Evolutionary conservation across 2,113 vertebrate genomes (phyloP).

Genomic region (Clupea harengus): DNA sequence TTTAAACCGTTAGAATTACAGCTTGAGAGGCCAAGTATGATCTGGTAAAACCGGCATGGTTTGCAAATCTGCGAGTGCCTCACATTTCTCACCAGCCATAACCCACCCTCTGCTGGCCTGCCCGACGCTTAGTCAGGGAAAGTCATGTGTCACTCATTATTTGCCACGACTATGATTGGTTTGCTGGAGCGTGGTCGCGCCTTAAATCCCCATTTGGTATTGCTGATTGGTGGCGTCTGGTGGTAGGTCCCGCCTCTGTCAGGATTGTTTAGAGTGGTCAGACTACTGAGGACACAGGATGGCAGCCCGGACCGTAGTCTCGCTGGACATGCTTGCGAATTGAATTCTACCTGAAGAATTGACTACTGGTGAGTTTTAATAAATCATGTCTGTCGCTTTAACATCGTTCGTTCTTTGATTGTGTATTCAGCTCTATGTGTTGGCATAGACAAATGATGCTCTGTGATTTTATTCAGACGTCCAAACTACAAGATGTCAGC

Average conservation of each 20-base stretch:
- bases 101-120: not conserved
- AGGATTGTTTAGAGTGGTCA: slow-evolving; percentile 53
- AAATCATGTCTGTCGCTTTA: not conserved
- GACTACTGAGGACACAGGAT: slow-evolving; percentile 66
- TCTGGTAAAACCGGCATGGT: slow-evolving; percentile 1
- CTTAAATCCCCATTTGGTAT: slow-evolving; percentile 24
- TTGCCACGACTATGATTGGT: slow-evolving; percentile 43
- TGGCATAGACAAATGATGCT: not conserved
- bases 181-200: slow-evolving; percentile 14
- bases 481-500: slow-evolving; percentile 21
- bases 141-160: slow-evolving; percentile 46
- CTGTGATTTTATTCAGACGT: slow-evolving; percentile 1
- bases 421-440: not conserved
- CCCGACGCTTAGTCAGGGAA: slow-evolving; percentile 14
- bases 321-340: slow-evolving; percentile 68
- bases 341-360: slow-evolving; percentile 56
- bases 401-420: not conserved
- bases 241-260: slow-evolving; percentile 39
- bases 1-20: slow-evolving; percentile 9
- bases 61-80: not conserved
- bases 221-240: slow-evolving; percentile 55
- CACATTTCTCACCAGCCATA: slow-evolving; percentile 13
- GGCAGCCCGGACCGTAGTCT: slow-evolving; percentile 65
- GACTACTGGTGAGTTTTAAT: slow-evolving; percentile 65
- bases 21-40: not conserved